Evolutionary conservation across 2,888 invertebrate species (phyloP), one percentile per base, ranked within the genome.

Genomic region (Zeuzera pyrina): DNA sequence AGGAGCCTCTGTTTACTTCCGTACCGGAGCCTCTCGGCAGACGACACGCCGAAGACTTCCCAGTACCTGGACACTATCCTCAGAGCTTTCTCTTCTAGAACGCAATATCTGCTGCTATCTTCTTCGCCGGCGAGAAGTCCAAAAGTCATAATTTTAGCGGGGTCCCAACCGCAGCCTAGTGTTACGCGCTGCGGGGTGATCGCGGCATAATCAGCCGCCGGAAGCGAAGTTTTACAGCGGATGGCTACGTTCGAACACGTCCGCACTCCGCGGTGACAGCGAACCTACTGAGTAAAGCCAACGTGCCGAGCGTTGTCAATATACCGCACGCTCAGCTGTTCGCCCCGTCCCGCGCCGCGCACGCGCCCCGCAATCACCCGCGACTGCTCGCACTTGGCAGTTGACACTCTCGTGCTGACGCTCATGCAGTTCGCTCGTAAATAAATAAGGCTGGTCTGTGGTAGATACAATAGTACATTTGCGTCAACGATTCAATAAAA

Each of bases 311-410:
- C 63, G 69, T 72, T 83, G 83, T 81, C 85, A 86, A 86, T 87
- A 87, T 85, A 81, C 76, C 67, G 60, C 76, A 77, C 84, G 86
- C 86, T 87, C 86, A 86, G 85, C 85, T 70, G 58, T 63, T 62
- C 60, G 69, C 53, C 57, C 65, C 57, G 56, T 58, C 66, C 50
- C 59, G 42, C 57, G 45, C 49, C 46, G 42, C 49, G 42, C 68
- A 67, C 49, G 61, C 68, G 60, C 59, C 40, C 24, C 15, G 27
- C 33, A 26, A 12, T 10, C 22, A 3, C 10, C 27, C 15, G 5
- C 11, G 21, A 11, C 24, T 14, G 14, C 14, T 13, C 5, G 7
- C 12, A 25, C 12, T 25, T n/a, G n/a, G n/a, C n/a, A n/a, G n/a
- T n/a, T n/a, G n/a, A n/a, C n/a, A n/a, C n/a, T n/a, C n/a, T n/a